These are phyloP conservation scores for Pachypsylla venusta DNA, from an alignment of 1,140 invertebrate species.

Conservation along the genomic window DNA sequence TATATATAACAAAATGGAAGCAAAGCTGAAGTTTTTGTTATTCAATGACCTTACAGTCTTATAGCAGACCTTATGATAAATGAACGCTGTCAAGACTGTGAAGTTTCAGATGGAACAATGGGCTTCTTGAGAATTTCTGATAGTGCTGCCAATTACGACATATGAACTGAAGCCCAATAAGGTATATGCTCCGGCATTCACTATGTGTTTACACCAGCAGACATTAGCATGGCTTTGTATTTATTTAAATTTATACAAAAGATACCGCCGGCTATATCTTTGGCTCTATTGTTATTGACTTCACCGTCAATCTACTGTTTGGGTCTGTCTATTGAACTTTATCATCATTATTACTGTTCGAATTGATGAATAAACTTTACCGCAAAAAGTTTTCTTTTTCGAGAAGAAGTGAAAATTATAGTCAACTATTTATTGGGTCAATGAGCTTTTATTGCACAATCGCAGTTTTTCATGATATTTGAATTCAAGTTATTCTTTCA, in stretches of 20 bases:
- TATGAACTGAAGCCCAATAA: conserved; percentile 1
- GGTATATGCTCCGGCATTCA: conserved; percentile 7
- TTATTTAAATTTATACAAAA: conserved; percentile 10
- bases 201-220: conserved; percentile 7
- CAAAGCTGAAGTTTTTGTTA: too few relatives aligned
- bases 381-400: neutral
- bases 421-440: neutral
- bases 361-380: neutral
- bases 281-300: conserved; percentile 1
- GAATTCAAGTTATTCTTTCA: too few relatives aligned
- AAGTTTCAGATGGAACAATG: conserved; percentile 8
- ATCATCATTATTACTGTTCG: neutral
- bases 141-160: conserved; percentile 9
- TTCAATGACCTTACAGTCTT: neutral
- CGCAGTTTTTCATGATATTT: too few relatives aligned
- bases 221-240: conserved; percentile 8
- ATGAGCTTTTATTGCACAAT: too few relatives aligned
- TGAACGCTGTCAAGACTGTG: neutral
- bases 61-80: conserved; percentile 7
- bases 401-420: neutral
- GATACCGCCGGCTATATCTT: neutral
- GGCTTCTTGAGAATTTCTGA: conserved; percentile 8
- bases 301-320: conserved; percentile 2
- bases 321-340: neutral
- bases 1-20: neutral